A percentile compares a stretch with the other conserved stretches of the same genome.
phyloP scores from a whole-genome alignment of 2,113 vertebrate species.

The Rallus limicola region DNA sequence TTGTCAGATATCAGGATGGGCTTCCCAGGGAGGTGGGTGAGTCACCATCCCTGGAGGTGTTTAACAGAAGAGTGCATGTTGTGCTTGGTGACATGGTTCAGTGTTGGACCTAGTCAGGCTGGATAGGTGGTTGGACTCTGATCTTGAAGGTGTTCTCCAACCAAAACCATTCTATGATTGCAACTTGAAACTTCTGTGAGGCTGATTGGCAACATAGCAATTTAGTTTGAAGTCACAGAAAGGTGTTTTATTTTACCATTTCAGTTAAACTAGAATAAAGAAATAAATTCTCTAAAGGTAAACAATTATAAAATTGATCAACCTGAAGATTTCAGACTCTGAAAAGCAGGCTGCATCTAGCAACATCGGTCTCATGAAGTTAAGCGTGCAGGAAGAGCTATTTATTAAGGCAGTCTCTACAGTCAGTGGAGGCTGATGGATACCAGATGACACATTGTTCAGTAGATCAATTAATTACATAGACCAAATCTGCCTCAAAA shows the following conservation, averaged over 20 bases:
- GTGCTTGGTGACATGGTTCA: too few relatives aligned
- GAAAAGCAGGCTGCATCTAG: neutral
- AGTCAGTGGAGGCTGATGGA: neutral
- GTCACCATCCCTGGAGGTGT: too few relatives aligned
- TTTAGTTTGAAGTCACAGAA: neutral
- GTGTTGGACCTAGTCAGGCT: too few relatives aligned
- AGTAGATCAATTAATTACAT: neutral
- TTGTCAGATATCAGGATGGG: too few relatives aligned
- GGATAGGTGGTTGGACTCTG: too few relatives aligned
- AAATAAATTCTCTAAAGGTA: neutral
- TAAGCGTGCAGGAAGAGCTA: neutral
- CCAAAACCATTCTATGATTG: too few relatives aligned
- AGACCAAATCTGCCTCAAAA: neutral
- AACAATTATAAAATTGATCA: neutral
- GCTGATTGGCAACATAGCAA: neutral
- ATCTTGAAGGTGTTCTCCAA: too few relatives aligned
- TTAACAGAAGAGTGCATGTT: too few relatives aligned
- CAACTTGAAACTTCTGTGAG: neutral
- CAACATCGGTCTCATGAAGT: neutral
- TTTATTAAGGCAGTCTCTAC: neutral
- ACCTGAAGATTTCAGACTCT: neutral
- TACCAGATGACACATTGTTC: neutral
- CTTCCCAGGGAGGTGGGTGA: too few relatives aligned
- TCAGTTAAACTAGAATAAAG: neutral
- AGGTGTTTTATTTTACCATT: neutral